A percentile compares a stretch with the other conserved stretches of the same genome.
phyloP scores from a whole-genome alignment of 2,113 vertebrate genomes.

The Acrocephalus arundinaceus region DNA sequence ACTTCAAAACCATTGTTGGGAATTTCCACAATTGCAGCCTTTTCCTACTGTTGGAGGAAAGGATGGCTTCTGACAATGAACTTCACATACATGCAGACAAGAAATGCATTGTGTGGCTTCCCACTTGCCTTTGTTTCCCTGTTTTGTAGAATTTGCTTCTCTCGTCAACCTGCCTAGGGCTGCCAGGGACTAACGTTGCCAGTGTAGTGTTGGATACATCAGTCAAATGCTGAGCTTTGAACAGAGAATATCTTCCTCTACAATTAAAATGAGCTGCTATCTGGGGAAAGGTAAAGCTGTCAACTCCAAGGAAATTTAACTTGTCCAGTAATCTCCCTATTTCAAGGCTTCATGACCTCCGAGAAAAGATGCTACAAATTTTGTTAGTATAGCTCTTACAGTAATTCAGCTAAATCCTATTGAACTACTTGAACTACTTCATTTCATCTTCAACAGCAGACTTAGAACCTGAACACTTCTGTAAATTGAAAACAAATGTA shows the following conservation, averaged over 20 bases:
- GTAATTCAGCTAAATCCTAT: neutral
- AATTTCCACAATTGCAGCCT: conserved; percentile 27
- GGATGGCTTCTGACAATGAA: conserved; percentile 43
- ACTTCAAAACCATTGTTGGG: conserved; percentile 13
- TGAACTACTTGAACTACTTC: neutral
- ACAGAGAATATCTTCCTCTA: neutral
- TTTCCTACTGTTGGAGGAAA: conserved; percentile 11
- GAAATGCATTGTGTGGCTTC: conserved; percentile 13
- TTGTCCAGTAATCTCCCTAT: neutral
- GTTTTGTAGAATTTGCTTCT: conserved; percentile 50
- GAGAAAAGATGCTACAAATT: neutral
- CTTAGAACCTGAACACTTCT: neutral
- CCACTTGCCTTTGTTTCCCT: conserved; percentile 55
- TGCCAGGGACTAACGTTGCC: conserved; percentile 3
- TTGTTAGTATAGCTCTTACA: neutral
- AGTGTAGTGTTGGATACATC: neutral
- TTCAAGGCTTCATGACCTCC: neutral
- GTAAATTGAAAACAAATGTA: conserved; percentile 36
- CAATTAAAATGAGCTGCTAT: conserved; percentile 16
- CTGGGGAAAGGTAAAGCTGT: neutral
- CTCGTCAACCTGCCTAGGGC: conserved; percentile 29
- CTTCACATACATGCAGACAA: conserved; percentile 25
- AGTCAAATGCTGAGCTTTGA: neutral
- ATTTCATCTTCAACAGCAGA: neutral
- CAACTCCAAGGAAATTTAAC: neutral